Evolutionary conservation across 2,113 vertebrate species (phyloP).

Genomic region (Cnemophilus loriae): DNA sequence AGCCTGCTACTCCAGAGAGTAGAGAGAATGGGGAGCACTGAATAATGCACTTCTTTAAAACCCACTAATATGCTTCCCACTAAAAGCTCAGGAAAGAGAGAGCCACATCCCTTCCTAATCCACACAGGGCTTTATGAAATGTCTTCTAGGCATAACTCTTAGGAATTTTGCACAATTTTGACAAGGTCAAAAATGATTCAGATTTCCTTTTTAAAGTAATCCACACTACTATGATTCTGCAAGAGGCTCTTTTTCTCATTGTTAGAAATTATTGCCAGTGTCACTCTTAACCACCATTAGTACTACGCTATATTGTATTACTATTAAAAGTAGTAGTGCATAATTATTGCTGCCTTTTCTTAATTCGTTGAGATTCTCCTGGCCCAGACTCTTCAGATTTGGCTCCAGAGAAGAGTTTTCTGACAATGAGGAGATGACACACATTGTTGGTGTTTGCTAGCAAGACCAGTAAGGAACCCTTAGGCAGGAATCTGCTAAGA

Average conservation of each 20-base stretch:
- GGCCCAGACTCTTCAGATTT: not conserved
- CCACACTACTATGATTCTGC: not conserved
- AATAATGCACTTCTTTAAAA: not conserved
- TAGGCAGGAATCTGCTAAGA: not conserved
- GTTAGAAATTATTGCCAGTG: not conserved
- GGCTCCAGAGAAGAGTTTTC: not conserved
- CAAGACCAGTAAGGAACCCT: not conserved
- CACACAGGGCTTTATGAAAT: not conserved
- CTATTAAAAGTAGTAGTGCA: not conserved
- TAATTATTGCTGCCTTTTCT: not conserved
- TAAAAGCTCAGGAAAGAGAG: not conserved
- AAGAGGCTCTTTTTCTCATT: not conserved
- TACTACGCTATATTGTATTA: not conserved
- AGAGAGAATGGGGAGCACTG: not conserved
- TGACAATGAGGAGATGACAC: not conserved
- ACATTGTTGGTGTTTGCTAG: accelerated
- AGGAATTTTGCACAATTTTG: not conserved
- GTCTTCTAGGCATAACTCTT: not conserved
- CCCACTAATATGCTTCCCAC: not conserved
- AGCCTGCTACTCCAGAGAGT: not conserved
- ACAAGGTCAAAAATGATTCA: not conserved
- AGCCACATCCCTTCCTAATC: not conserved
- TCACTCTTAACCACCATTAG: not conserved
- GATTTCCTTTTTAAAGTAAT: not conserved
- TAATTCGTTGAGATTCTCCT: not conserved